Base-by-base conservation (phyloP, 2,113 vertebrate species). In the Uropsilus gracilis region DNA sequence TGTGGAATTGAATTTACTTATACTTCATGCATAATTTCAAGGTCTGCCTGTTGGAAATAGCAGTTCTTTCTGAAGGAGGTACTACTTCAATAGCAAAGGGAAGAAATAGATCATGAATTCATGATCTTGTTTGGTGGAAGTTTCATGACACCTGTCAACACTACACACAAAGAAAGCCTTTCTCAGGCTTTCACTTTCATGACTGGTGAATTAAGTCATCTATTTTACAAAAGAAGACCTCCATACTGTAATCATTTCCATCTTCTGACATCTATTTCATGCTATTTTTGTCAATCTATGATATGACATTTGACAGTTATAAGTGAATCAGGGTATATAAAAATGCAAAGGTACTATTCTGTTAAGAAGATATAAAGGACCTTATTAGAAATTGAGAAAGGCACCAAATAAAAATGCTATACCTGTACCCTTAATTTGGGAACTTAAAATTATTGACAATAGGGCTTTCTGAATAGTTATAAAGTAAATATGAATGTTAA, bases 341-440 rank as follows among this genome's bases (percentile, higher is more conserved):
- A 97, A 97, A 42, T 80, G 68, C 55, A 77, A 91, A 97, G 78
- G 71, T 93, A 72, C 84, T 0, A 84, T 94, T 86, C 95, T 66
- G 88, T 95, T 97, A 96, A 91, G 82, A 91, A 93, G 76, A 90
- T 87, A 9, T 81, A 96, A 95, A 94, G 20, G 10, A 32, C 78
- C 94, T 66, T 96, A 96, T 93, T 0, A 2, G 91, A 86, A 98
- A 90, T 32, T 85, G 93, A 95, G 95, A 90, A 97, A 96, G 24
- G 57, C 77, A 96, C 66, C 44, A 96, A 86, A 22, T 68, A 94
- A 34, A 94, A 37, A 0, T 37, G 64, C 71, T 80, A 93, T 61
- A 5, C 91, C 93, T 97, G 20, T 89, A 93, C 34, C 89, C 37
- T 96, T 1, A 24, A 97, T 95, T 61, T 96, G 97, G 96, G 94